Conservation (phyloP, 2,113 vertebrate genomes). For the Pseudorectes ferrugineus region DNA sequence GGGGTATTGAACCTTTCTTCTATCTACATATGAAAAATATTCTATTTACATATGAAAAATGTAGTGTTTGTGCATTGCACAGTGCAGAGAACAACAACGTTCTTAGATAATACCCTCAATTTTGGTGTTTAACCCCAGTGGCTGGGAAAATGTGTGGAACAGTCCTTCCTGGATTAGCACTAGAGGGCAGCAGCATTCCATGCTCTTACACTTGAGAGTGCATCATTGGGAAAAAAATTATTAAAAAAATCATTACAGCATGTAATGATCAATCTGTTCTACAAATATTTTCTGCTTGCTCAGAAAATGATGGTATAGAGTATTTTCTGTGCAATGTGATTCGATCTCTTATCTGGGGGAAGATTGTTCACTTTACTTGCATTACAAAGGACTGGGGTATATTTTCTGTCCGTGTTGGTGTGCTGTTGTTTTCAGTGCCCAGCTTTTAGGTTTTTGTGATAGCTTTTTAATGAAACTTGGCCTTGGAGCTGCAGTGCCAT, state of each 20-base stretch:
- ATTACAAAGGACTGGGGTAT: not conserved
- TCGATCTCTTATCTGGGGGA: not conserved
- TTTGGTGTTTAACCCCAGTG: not conserved
- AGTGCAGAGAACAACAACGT: not conserved
- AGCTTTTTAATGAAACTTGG: not conserved
- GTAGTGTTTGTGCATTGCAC: not conserved
- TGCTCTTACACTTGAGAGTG: fast-evolving
- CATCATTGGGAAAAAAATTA: not conserved
- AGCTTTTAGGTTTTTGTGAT: not conserved
- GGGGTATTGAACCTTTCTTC: not conserved
- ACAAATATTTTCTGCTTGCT: conserved; percentile 27
- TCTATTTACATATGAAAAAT: not conserved
- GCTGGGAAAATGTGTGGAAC: not conserved
- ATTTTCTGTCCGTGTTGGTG: not conserved
- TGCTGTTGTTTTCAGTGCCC: not conserved
- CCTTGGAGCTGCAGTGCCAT: not conserved
- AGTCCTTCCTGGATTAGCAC: not conserved
- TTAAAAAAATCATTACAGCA: not conserved
- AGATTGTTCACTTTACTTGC: not conserved
- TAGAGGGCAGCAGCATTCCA: conserved; percentile 26
- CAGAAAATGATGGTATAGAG: not conserved
- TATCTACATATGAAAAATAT: not conserved
- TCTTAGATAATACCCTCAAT: not conserved
- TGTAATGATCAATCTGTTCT: not conserved
- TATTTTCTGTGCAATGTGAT: not conserved